Conservation (phyloP, 2,888 invertebrate genomes). For the Tetragnatha montana region DNA sequence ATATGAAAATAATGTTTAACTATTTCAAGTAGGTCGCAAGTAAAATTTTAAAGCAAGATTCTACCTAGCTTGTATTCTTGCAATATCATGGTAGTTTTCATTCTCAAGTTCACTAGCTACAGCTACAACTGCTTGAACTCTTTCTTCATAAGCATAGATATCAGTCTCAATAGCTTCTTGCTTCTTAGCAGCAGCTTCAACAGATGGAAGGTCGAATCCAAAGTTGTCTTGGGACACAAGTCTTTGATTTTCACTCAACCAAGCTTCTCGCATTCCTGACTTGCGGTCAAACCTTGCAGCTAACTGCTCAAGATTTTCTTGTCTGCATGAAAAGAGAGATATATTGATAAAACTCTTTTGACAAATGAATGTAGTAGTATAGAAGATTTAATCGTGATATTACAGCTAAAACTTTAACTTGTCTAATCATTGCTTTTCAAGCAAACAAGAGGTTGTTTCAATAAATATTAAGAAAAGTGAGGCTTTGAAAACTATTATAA, state of each 20-base stretch:
- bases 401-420: background rate
- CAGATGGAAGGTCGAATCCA: slow-evolving; percentile 97
- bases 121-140: slow-evolving; percentile 98
- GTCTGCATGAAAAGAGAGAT: slow-evolving; percentile 78
- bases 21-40: no score
- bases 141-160: slow-evolving; percentile 98
- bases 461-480: no score
- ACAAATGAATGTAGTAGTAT: background rate
- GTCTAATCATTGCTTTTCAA: background rate
- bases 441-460: no score
- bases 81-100: slow-evolving; percentile 99
- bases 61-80: slow-evolving; percentile 83
- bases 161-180: slow-evolving; percentile 99
- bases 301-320: slow-evolving; percentile 97
- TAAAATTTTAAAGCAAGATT: no score
- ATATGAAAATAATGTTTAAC: no score
- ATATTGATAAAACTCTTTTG: no score
- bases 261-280: slow-evolving; percentile 99
- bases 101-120: slow-evolving; percentile 97
- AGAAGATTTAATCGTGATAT: background rate
- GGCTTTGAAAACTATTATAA: no score
- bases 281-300: slow-evolving; percentile 98
- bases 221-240: slow-evolving; percentile 99
- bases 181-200: slow-evolving; percentile 99
- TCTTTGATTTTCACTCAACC: slow-evolving; percentile 99